Evolutionary conservation across 2,113 vertebrate species (phyloP).

Genomic region (Tringa solitaria): DNA sequence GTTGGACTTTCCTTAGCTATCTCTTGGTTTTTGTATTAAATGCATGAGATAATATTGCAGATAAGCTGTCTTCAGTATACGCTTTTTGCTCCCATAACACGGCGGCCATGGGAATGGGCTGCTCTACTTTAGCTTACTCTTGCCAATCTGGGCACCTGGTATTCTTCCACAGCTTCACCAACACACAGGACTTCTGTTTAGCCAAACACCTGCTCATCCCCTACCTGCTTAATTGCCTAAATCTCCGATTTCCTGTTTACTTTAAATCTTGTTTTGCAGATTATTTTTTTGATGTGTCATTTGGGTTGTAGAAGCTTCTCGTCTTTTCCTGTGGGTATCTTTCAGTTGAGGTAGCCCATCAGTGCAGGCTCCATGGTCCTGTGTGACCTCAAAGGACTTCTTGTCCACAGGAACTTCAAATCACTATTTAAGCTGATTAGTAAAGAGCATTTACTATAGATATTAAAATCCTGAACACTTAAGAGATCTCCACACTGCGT

Average conservation of each 20-base stretch:
- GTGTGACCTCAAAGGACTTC: not conserved
- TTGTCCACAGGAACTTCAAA: not conserved
- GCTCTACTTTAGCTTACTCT: not conserved
- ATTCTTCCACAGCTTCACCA: not conserved
- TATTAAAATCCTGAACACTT: not conserved
- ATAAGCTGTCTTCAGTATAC: not conserved
- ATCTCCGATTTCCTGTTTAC: not conserved
- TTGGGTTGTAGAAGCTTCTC: not conserved
- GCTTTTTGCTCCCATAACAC: not conserved
- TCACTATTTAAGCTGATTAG: not conserved
- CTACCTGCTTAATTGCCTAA: not conserved
- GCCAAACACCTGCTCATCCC: not conserved
- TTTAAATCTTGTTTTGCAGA: not conserved
- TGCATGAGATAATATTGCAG: not conserved
- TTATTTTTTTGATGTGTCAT: not conserved
- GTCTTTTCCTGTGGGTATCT: not conserved
- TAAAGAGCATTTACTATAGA: conserved; percentile 7
- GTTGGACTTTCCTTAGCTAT: not conserved
- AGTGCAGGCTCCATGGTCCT: not conserved
- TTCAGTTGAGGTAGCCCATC: not conserved
- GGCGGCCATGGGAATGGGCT: not conserved
- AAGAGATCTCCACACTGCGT: not conserved
- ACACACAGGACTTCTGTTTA: not conserved
- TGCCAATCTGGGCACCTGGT: not conserved
- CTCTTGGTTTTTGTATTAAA: not conserved